A percentile compares a stretch with the other conserved stretches of the same genome.
Conservation (phyloP, 2,113 vertebrate species). For the Pelodiscus sinensis region DNA sequence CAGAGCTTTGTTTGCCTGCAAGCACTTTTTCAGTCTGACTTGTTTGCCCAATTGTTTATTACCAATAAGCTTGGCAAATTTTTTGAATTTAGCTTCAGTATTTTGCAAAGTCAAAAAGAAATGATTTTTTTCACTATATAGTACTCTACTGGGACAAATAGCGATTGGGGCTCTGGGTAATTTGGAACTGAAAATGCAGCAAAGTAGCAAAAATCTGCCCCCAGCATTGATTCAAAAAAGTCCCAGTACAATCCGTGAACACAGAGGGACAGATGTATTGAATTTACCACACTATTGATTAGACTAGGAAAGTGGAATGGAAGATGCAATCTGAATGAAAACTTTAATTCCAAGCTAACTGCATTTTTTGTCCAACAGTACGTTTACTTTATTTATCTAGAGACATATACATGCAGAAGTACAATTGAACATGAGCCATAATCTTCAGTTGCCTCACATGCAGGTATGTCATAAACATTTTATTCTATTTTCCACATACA, state of each 20-base stretch:
- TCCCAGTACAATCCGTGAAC: background rate
- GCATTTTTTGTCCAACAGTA: background rate
- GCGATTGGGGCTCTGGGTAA: background rate
- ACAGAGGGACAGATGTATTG: background rate
- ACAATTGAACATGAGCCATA: background rate
- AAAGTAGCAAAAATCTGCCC: background rate
- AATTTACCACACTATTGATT: background rate
- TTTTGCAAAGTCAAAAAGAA: background rate
- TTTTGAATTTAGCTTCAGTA: background rate
- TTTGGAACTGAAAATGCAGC: background rate
- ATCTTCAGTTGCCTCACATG: background rate
- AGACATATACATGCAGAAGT: accelerated
- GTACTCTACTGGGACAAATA: background rate
- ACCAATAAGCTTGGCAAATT: accelerated
- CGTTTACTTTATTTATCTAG: background rate
- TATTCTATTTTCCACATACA: background rate
- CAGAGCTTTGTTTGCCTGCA: background rate
- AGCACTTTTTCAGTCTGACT: background rate
- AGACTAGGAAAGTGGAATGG: background rate
- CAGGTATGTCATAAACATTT: background rate
- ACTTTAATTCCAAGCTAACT: background rate
- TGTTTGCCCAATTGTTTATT: accelerated
- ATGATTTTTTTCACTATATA: background rate
- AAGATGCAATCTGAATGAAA: background rate
- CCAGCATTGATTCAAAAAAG: background rate